Percentiles rank a stretch among this genome's conserved stretches.
Conservation (phyloP, 2,888 invertebrate species). For the Mesorhabditis belari region DNA sequence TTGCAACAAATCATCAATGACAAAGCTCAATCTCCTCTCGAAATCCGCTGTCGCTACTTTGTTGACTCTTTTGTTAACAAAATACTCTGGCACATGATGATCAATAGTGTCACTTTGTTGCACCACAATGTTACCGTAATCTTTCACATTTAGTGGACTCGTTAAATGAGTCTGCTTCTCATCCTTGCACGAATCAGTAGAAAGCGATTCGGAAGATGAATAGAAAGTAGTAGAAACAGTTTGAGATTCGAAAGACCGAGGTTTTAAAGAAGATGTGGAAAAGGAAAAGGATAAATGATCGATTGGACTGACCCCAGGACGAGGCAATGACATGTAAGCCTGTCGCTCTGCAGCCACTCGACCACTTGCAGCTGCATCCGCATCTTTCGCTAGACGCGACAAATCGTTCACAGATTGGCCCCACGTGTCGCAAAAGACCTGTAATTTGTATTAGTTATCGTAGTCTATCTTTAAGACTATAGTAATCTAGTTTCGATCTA, state of each 20-base stretch:
- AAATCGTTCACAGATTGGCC: constrained; percentile 65
- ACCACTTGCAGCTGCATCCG: constrained; percentile 50
- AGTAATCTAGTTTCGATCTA: no score
- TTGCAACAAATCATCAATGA: no score
- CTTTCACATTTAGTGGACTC: no score
- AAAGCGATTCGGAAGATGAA: background rate
- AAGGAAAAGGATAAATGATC: background rate
- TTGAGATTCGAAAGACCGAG: constrained; percentile 11
- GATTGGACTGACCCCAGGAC: constrained; percentile 71
- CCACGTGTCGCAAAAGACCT: constrained; percentile 52
- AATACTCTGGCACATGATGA: background rate
- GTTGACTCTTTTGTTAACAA: no score
- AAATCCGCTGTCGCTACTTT: constrained; percentile 19
- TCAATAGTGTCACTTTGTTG: background rate
- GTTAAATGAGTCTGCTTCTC: no score
- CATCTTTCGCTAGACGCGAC: constrained; percentile 61
- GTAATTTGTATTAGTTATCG: background rate
- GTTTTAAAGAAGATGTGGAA: background rate
- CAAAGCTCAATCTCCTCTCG: constrained; percentile 44
- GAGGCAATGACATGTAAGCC: constrained; percentile 84
- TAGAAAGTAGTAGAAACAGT: constrained; percentile 2
- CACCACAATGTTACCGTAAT: background rate
- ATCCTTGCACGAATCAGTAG: background rate
- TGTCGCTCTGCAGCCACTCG: constrained; percentile 63
- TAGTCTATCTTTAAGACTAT: no score